These are phyloP conservation scores for Origma solitaria DNA, from an alignment of 2,113 vertebrate genomes.

Conservation along the genomic window DNA sequence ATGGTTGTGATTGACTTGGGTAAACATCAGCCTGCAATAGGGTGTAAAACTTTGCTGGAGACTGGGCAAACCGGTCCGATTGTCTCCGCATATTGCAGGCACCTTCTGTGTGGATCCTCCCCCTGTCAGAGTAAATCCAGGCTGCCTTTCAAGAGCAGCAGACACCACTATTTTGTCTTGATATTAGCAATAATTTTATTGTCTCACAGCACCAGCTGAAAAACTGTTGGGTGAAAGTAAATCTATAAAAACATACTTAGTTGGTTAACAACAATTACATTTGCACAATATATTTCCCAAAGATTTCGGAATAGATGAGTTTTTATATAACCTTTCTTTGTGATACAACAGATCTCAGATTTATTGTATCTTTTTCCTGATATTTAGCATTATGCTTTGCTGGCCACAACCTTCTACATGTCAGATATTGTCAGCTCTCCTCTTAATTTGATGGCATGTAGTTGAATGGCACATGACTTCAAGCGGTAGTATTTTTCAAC, in stretches of 20 bases:
- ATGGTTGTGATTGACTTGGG: not conserved
- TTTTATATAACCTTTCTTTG: not conserved
- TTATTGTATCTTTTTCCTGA: not conserved
- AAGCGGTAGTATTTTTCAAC: not conserved
- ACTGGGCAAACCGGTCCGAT: not conserved
- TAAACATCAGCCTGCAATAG: not conserved
- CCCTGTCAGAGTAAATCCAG: not conserved
- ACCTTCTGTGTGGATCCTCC: fast-evolving
- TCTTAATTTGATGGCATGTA: not conserved
- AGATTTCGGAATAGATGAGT: not conserved
- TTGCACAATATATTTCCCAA: not conserved
- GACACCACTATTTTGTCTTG: not conserved
- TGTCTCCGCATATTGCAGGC: not conserved
- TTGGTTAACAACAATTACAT: not conserved
- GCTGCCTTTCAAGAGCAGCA: not conserved
- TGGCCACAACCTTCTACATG: not conserved
- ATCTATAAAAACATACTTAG: not conserved
- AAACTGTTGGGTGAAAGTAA: too few species aligned
- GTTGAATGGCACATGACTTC: not conserved
- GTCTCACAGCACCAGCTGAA: too few species aligned
- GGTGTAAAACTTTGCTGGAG: not conserved
- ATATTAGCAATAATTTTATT: not conserved
- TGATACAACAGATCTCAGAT: not conserved
- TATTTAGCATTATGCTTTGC: not conserved
- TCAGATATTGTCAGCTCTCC: not conserved